Percentiles rank a stretch among this genome's conserved stretches.
Conservation (phyloP, 2,797 vertebrate genomes). For the Periparus ater region DNA sequence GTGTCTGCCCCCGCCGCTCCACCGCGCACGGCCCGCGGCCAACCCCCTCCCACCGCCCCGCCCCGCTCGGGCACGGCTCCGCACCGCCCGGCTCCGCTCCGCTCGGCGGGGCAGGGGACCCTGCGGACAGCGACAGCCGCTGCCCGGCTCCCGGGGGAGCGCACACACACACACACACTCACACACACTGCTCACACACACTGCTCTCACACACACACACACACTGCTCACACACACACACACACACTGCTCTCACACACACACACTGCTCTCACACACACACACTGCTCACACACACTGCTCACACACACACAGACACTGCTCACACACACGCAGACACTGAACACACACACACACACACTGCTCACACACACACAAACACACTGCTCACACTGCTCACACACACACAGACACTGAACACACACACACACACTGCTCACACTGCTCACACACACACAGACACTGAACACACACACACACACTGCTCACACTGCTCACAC, state of each 20-base stretch:
- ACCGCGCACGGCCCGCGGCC: background rate
- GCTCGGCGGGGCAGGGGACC: background rate
- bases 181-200: too few relatives aligned
- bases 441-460: too few relatives aligned
- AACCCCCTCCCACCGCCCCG: slow-evolving; percentile 20
- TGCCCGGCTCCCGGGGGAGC: background rate
- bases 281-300: background rate
- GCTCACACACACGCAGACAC: background rate
- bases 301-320: background rate
- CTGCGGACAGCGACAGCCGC: background rate
- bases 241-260: too few relatives aligned
- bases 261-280: too few relatives aligned
- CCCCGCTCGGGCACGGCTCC: background rate
- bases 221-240: too few relatives aligned
- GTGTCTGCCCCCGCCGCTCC: background rate
- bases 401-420: too few relatives aligned
- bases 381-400: background rate
- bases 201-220: too few relatives aligned
- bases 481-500: background rate
- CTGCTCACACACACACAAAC: background rate
- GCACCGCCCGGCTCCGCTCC: background rate
- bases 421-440: too few relatives aligned
- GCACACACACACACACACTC: accelerated
- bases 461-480: too few relatives aligned
- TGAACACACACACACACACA: too few relatives aligned